Evolutionary conservation across 2,113 vertebrate genomes (phyloP).

Genomic region (Sigmodon hispidus): DNA sequence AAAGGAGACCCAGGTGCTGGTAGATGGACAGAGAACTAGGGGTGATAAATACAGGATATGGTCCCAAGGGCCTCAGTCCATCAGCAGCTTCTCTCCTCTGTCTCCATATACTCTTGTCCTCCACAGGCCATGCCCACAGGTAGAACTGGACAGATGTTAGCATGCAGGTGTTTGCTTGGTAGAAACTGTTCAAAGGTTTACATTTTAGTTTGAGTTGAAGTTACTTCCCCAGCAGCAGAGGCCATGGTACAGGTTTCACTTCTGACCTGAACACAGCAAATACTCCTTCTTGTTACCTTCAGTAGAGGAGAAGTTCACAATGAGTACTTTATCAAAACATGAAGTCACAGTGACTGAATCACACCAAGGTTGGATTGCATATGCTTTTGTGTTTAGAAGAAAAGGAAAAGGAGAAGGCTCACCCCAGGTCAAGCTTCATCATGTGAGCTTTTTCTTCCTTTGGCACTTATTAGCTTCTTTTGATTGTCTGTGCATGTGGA

Average conservation of each 20-base stretch:
- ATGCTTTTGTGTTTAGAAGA: background rate
- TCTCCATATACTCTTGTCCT: background rate
- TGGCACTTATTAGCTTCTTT: background rate
- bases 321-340: conserved; percentile 37
- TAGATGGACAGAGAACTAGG: background rate
- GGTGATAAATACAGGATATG: background rate
- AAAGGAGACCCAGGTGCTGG: background rate
- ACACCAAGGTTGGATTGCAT: background rate
- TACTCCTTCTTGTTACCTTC: background rate
- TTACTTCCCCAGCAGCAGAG: conserved; percentile 46
- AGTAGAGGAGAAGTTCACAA: background rate
- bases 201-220: conserved; percentile 48
- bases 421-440: background rate
- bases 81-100: background rate
- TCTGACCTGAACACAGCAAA: background rate
- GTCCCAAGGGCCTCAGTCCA: background rate
- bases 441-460: background rate
- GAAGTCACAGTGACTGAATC: background rate
- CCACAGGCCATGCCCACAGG: background rate
- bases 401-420: background rate
- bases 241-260: background rate
- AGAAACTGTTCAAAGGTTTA: background rate
- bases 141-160: background rate
- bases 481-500: background rate
- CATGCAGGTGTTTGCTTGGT: conserved; percentile 25